These are phyloP conservation scores for Donacobius atricapilla DNA, from an alignment of 2,113 vertebrate genomes.

Conservation along the genomic window DNA sequence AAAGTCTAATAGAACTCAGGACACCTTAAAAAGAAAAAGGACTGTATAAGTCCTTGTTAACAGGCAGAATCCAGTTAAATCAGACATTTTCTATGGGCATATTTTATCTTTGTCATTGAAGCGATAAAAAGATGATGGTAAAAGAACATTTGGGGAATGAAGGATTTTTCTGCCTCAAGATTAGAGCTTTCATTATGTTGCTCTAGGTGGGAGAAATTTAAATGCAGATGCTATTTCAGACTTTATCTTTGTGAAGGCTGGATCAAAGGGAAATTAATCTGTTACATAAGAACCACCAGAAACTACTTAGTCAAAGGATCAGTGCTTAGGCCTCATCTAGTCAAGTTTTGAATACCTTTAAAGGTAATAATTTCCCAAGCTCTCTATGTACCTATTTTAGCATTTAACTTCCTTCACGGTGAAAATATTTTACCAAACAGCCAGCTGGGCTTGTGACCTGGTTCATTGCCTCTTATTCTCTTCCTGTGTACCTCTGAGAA, in stretches of 20 bases:
- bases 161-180: background rate
- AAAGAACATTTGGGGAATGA: background rate
- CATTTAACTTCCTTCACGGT: background rate
- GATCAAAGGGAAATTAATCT: slow-evolving; percentile 33
- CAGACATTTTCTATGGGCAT: background rate
- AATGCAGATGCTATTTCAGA: background rate
- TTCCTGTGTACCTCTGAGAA: background rate
- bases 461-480: background rate
- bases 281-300: background rate
- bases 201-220: background rate
- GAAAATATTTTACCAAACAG: background rate
- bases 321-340: background rate
- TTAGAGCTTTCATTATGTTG: background rate
- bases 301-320: background rate
- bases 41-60: slow-evolving; percentile 19
- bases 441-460: fast-evolving
- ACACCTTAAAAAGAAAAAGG: slow-evolving; percentile 25
- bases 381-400: background rate
- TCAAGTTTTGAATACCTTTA: background rate
- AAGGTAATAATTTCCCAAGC: background rate
- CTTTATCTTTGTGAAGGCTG: background rate
- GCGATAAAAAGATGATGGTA: slow-evolving; percentile 26
- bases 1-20: slow-evolving; percentile 41
- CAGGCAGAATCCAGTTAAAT: slow-evolving; percentile 49
- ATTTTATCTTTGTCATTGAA: slow-evolving; percentile 52